A percentile compares a stretch with the other conserved stretches of the same genome.
These are phyloP conservation scores for Glyphotaelius pellucidus DNA, from an alignment of 2,888 invertebrate genomes.

Conservation along the genomic window DNA sequence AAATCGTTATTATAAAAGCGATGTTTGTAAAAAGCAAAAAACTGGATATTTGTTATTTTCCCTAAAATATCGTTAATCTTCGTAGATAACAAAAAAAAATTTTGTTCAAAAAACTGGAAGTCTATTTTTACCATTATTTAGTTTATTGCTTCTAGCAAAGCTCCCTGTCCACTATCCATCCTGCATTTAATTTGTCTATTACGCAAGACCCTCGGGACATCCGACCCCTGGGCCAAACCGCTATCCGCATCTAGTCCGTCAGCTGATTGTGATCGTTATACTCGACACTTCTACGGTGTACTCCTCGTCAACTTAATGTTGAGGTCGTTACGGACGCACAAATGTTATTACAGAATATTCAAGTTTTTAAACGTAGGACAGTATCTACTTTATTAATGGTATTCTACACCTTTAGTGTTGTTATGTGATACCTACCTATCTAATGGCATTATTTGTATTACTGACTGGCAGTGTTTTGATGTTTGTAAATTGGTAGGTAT, in stretches of 20 bases:
- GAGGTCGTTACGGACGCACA: slow-evolving; percentile 6
- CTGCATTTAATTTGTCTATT: neutral
- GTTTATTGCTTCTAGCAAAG: neutral
- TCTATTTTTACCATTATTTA: too few relatives aligned
- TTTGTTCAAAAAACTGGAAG: too few relatives aligned
- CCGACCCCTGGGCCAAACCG: neutral
- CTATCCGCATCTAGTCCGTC: slow-evolving; percentile 8
- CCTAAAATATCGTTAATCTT: too few relatives aligned
- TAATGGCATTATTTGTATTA: neutral
- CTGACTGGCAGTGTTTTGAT: neutral
- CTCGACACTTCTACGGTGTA: slow-evolving; percentile 32
- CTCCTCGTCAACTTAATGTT: slow-evolving; percentile 10
- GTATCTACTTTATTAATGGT: neutral
- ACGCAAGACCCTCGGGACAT: neutral
- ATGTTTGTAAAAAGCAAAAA: too few relatives aligned
- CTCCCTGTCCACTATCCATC: neutral
- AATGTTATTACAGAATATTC: neutral
- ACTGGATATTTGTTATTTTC: too few relatives aligned
- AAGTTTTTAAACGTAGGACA: neutral
- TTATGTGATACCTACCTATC: neutral
- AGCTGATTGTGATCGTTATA: slow-evolving; percentile 34
- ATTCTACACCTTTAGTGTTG: neutral
- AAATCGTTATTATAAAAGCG: too few relatives aligned
- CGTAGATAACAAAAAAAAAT: too few relatives aligned
- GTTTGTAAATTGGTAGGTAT: neutral